phyloP scores from a whole-genome alignment of 30 jellyfish, hydroid and myxozoan species.

The Clytia hemisphaerica region DNA sequence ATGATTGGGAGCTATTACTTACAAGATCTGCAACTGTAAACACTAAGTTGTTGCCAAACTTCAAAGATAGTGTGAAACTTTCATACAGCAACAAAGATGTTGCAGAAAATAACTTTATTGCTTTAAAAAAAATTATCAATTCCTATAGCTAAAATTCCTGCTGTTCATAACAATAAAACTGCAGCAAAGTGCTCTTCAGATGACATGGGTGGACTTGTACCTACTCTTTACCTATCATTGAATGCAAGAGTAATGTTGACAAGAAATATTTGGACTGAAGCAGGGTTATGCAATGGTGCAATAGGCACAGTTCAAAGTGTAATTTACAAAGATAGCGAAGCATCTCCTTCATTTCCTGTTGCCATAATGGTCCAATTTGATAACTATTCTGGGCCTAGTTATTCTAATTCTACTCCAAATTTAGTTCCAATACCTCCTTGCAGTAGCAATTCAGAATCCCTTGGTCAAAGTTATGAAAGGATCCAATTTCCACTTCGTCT shows the following conservation, averaged over 20 bases:
- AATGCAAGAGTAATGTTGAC: constrained; percentile 49
- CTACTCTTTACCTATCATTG: neutral
- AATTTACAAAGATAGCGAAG: neutral
- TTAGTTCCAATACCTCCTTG: too few species aligned
- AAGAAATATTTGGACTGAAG: constrained; percentile 50
- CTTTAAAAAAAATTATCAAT: neutral
- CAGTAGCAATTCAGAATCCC: too few species aligned
- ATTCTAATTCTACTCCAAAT: neutral
- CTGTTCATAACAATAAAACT: constrained; percentile 16
- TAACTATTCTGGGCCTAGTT: neutral
- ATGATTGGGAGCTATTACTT: constrained; percentile 16
- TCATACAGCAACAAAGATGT: constrained; percentile 11
- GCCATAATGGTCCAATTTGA: constrained; percentile 33
- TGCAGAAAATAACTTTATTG: constrained; percentile 18
- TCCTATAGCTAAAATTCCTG: constrained; percentile 42
- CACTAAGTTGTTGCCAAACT: neutral
- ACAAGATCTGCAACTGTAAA: neutral
- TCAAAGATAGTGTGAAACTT: neutral
- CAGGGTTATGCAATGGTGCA: constrained; percentile 54
- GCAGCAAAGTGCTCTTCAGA: constrained; percentile 29
- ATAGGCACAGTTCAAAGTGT: constrained; percentile 30
- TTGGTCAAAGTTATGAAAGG: too few species aligned
- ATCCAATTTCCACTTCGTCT: constrained; percentile 39
- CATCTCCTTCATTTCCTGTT: constrained; percentile 29
- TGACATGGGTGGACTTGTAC: constrained; percentile 52